phyloP scores from a whole-genome alignment of 2,888 invertebrate species.

The Griposia aprilina region DNA sequence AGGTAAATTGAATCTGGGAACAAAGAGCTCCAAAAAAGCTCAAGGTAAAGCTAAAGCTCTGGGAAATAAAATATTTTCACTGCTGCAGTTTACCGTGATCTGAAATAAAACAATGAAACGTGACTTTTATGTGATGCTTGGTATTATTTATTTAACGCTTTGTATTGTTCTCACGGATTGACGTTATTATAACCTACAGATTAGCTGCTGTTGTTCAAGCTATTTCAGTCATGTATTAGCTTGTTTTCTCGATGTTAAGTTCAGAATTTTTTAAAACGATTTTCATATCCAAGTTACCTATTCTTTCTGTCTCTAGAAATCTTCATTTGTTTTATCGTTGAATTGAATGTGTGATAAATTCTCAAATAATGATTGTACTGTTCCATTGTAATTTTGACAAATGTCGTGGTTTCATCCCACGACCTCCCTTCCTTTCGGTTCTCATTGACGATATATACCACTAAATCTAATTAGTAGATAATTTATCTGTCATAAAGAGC shows the following conservation, averaged over 20 bases:
- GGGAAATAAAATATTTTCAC: conserved; percentile 50
- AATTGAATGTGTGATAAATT: conserved; percentile 36
- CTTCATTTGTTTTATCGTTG: conserved; percentile 10
- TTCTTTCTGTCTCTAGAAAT: background rate
- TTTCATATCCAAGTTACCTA: background rate
- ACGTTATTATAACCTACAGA: background rate
- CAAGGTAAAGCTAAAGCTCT: conserved; percentile 34
- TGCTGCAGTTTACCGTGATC: conserved; percentile 36
- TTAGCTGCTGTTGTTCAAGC: background rate
- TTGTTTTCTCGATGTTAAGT: background rate
- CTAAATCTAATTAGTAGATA: conserved; percentile 15
- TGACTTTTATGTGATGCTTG: conserved; percentile 57
- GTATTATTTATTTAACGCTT: conserved; percentile 38
- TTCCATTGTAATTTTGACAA: conserved; percentile 37
- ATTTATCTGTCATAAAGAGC: conserved; percentile 5
- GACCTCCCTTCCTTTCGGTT: conserved; percentile 37
- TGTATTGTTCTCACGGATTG: conserved; percentile 11
- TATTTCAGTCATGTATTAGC: background rate
- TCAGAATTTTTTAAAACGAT: background rate
- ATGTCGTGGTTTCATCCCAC: conserved; percentile 32
- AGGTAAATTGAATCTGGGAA: conserved; percentile 17
- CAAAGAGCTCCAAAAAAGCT: conserved; percentile 43
- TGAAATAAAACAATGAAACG: conserved; percentile 46
- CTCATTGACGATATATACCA: conserved; percentile 36
- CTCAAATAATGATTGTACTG: conserved; percentile 19